Percentiles rank a stretch among this genome's conserved stretches.
These are phyloP conservation scores for Syrphus vitripennis DNA, from an alignment of 2,888 invertebrate genomes.

Conservation along the genomic window DNA sequence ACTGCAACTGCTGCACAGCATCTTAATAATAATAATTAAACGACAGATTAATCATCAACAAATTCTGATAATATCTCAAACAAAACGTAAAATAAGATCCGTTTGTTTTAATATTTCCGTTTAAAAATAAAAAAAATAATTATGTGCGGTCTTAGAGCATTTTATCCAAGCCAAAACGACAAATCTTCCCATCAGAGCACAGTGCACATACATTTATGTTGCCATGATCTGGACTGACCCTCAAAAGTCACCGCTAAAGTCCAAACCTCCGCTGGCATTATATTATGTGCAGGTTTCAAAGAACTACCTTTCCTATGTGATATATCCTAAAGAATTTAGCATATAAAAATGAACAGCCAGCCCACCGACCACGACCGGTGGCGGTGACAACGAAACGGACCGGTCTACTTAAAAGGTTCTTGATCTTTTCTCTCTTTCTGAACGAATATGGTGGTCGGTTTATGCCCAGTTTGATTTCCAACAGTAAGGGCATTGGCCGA, in stretches of 20 bases:
- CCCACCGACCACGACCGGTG: not conserved
- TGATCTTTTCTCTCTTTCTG: conserved; percentile 22
- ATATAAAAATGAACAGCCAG: conserved; percentile 29
- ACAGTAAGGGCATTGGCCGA: conserved; percentile 33
- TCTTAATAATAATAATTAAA: conserved; percentile 25
- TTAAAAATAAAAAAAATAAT: not conserved
- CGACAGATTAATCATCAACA: not conserved
- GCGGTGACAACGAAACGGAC: conserved; percentile 1
- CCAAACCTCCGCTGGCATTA: conserved; percentile 44
- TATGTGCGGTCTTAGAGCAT: conserved; percentile 45
- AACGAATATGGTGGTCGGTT: not conserved
- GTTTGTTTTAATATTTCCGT: conserved; percentile 1
- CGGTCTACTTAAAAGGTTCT: conserved; percentile 68
- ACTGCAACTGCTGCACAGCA: conserved; percentile 23
- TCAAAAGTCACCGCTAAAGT: conserved; percentile 35
- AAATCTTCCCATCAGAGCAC: conserved; percentile 40
- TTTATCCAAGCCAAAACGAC: not conserved
- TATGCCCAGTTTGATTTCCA: not conserved
- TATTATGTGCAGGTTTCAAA: conserved; percentile 42
- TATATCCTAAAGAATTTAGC: conserved; percentile 34
- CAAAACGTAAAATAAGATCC: not conserved
- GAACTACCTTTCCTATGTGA: conserved; percentile 18
- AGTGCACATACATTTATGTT: not conserved
- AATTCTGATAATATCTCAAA: not conserved
- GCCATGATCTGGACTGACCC: conserved; percentile 43